A percentile compares a stretch with the other conserved stretches of the same genome.
Conservation (phyloP, 2,113 vertebrate genomes). For the Haemorhous mexicanus region DNA sequence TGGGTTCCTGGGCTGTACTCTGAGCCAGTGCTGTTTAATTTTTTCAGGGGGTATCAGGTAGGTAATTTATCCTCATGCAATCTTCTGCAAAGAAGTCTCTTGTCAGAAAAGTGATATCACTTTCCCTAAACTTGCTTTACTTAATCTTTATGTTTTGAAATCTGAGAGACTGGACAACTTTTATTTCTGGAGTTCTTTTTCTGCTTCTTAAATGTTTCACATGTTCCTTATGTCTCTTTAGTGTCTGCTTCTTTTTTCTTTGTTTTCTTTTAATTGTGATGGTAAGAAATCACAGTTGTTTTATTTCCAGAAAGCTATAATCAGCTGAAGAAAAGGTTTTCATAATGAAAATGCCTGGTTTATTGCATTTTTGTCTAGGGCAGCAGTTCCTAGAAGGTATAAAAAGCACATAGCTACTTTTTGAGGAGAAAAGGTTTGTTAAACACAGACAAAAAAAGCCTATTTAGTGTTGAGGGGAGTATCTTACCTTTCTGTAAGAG, state of each 20-base stretch:
- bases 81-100: not conserved
- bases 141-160: not conserved
- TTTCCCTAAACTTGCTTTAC: not conserved
- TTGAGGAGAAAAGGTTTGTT: not conserved
- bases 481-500: not conserved
- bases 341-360: conserved; percentile 12
- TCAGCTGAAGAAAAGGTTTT: not conserved
- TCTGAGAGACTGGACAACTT: not conserved
- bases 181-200: not conserved
- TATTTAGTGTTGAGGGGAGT: not conserved
- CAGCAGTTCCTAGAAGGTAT: not conserved
- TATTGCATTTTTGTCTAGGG: not conserved
- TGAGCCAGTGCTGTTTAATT: not conserved
- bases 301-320: conserved; percentile 4
- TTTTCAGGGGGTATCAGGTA: fast-evolving
- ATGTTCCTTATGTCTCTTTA: not conserved
- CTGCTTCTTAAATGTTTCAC: not conserved
- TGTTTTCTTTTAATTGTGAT: not conserved
- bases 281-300: not conserved
- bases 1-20: not conserved
- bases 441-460: not conserved
- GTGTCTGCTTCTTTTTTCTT: not conserved
- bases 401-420: not conserved
- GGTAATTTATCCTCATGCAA: not conserved
- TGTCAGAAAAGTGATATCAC: not conserved